A percentile compares a stretch with the other conserved stretches of the same genome.
Conservation (phyloP, 2,113 vertebrate genomes). For the Pan troglodytes region NHGRI_mPanTro3-v2.1_pri NC_072421.2:38191501-38192000, state of each 20-base stretch:
- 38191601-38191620: background rate
- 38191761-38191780: background rate
- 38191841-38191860: background rate
- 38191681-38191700: background rate
- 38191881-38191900: background rate
- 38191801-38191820: slow-evolving; percentile 25
- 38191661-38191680: background rate
- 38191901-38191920: background rate
- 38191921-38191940: background rate
- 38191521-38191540: background rate
- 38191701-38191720: background rate
- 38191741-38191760: background rate
- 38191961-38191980: background rate
- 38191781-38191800: background rate
- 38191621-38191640: background rate
- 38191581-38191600: background rate
- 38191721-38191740: background rate
- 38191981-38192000: background rate
- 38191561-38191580: background rate
- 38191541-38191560: background rate
- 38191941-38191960: background rate
- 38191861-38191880: background rate
- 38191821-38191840: background rate
- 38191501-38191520: background rate
- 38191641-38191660: background rate